Evolutionary conservation across 2,113 vertebrate genomes (phyloP).

Genomic region (Sciurus niger): DNA sequence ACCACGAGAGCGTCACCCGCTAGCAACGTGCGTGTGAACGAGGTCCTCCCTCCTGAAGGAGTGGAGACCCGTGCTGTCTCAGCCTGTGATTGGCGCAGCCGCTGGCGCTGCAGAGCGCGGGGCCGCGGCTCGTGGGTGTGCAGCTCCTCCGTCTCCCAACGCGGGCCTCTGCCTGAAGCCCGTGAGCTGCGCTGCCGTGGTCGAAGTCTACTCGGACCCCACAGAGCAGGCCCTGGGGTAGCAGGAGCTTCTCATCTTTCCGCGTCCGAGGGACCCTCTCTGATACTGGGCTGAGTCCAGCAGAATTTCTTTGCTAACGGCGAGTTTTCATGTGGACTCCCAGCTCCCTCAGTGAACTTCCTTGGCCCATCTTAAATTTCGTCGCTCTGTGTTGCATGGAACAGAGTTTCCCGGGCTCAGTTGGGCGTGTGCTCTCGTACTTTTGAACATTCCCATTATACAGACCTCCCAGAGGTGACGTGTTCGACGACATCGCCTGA

Average conservation of each 20-base stretch:
- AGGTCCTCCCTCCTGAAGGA: background rate
- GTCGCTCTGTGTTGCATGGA: no score
- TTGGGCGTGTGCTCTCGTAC: background rate
- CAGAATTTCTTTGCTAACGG: slow-evolving; percentile 24
- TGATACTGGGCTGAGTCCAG: background rate
- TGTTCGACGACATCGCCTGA: no score
- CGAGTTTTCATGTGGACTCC: background rate
- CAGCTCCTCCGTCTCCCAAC: background rate
- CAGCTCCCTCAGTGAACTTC: background rate
- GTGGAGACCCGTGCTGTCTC: background rate
- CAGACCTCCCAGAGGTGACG: slow-evolving; percentile 9
- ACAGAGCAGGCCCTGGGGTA: background rate
- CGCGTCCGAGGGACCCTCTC: background rate
- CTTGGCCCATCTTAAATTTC: background rate
- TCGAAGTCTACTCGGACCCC: background rate
- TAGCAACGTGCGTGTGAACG: background rate
- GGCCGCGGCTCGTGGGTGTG: no score
- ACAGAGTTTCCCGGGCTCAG: no score
- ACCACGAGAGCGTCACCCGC: background rate
- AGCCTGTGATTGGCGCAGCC: background rate
- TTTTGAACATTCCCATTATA: background rate
- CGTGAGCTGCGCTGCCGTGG: background rate
- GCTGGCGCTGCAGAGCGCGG: no score
- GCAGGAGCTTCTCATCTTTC: background rate
- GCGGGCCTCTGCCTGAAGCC: background rate